Percentiles rank a stretch among this genome's conserved stretches.
Evolutionary conservation across 2,888 invertebrate species (phyloP).

Genomic region (Lycophotia porphyrea): DNA sequence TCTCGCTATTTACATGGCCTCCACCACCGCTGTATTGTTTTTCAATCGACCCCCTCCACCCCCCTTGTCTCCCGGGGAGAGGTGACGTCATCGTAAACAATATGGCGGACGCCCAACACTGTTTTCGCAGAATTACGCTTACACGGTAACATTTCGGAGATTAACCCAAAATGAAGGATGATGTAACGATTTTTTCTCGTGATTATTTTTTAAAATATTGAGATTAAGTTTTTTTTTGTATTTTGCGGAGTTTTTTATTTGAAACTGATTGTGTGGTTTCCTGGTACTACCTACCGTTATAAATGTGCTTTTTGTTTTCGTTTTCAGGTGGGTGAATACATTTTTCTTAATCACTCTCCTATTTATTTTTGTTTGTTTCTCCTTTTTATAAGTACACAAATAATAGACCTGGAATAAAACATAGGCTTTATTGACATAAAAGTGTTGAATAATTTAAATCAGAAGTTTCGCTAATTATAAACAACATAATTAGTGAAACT

Average conservation of each 20-base stretch:
- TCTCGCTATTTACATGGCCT: slow-evolving; percentile 63
- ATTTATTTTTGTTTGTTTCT: background rate
- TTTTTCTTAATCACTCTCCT: background rate
- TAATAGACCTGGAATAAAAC: background rate
- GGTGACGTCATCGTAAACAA: slow-evolving; percentile 72
- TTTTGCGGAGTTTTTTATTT: background rate
- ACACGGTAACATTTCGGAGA: slow-evolving; percentile 63
- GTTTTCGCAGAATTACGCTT: slow-evolving; percentile 67
- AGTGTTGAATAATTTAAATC: background rate
- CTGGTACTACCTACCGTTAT: background rate
- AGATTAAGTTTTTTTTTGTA: slow-evolving; percentile 16
- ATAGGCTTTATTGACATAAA: background rate
- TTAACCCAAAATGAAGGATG: slow-evolving; percentile 63
- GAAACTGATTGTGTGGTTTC: slow-evolving; percentile 19
- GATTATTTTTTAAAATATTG: slow-evolving; percentile 32
- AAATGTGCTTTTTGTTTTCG: slow-evolving; percentile 9
- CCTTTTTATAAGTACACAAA: background rate
- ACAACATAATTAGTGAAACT: too few species aligned
- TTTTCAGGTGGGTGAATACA: background rate
- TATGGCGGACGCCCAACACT: slow-evolving; percentile 68
- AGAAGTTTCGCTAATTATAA: background rate
- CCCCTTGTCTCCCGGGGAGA: slow-evolving; percentile 54
- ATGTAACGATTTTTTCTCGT: slow-evolving; percentile 47
- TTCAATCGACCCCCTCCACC: slow-evolving; percentile 66
- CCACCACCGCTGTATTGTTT: slow-evolving; percentile 70